Evolutionary conservation across 2,888 invertebrate species (phyloP), one percentile per base, ranked within the genome.

Genomic region (Andrena minutula): DNA sequence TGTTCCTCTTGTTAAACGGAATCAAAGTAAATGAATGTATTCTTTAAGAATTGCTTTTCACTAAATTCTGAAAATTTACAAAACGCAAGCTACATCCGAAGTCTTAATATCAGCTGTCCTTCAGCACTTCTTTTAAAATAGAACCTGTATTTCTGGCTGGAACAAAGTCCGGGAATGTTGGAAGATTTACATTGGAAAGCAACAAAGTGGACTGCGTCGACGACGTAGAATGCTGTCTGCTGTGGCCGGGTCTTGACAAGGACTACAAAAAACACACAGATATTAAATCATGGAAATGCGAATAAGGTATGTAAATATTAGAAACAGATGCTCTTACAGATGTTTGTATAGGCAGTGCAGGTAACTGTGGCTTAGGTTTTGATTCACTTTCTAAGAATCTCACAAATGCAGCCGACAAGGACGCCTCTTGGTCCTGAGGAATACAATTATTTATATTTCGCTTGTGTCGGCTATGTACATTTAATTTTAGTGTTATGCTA

Each of bases 321-420:
- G n/a, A 23, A 41, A 56, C 23, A 6, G 10, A 35, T 63, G 32
- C 68, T n/a, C 89, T 89, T 90, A 93, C 94, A 82, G 93, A 89
- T 78, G 90, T 91, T 35, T 93, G 91, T 82, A 94, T 91, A 47
- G 93, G 95, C 77, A 96, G 90, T 41, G 95, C 94, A 0, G 96
- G 95, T 23, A 95, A 91, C 75, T 94, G 94, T 12, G 94, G 94
- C 35, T 96, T 94, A 0, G 98, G 98, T 76, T 95, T 95, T 0
- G 98, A 98, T 94, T 98, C 98, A 83, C 95, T 96, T 93, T 98
- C 98, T 86, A 98, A 94, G 94, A 98, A 98, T 88, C 95, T 95
- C 12, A 97, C 96, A 93, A 97, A 97, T 78, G 97, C 96, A 90
- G 96, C 96, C 0, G 97, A 96, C 82, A 97, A 94, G 0, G 96